Base-by-base conservation (phyloP, 2,888 invertebrate genomes). In the Dilophus febrilis region DNA sequence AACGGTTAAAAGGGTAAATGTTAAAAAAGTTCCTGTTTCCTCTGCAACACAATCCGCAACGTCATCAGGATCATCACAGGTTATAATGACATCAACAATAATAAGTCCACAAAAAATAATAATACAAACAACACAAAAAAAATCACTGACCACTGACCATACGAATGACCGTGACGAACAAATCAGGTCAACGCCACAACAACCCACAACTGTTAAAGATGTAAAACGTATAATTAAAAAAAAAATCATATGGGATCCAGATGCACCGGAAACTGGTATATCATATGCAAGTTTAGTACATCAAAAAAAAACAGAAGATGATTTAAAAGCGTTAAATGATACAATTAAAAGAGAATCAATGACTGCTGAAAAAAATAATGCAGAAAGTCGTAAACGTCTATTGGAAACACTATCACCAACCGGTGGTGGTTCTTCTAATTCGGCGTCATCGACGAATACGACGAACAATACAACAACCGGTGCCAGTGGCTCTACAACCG, bases 171-270 rank as follows among this genome's bases (percentile, higher is more conserved):
- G 33, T 6, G 27, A 10, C 26, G 16, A 22, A 16, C 27, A 19
- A 18, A 14, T 17, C 10, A 28, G 34, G 8, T 22, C 22, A 22
- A 34, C 29, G 31, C 37, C 43, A 33, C 13, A 49, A 42, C 35
- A 37, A 22, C 22, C 22, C 34, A 2, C 41, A 52, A 53, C 57
- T 7, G 56, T 56, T 30, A 58, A 57, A 42, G 51, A 58, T 5
- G 8, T 22, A 8, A 54, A 65, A 3, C 58, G 79, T 49, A 66
- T 78, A 16, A 77, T 80, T 22, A 80, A 78, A 52, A 74, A 72
- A 46, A 79, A 79, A 60, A 71, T 78, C 5, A 78, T 78, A 47
- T 80, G 77, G 72, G 79, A 80, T 58, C 79, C 79, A 3, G 63
- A 62, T 51, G 61, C 51, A 40, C 62, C 60, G 0, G 60, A 60